phyloP scores from a whole-genome alignment of 1,140 invertebrate species.

The Babylonia areolata region DNA sequence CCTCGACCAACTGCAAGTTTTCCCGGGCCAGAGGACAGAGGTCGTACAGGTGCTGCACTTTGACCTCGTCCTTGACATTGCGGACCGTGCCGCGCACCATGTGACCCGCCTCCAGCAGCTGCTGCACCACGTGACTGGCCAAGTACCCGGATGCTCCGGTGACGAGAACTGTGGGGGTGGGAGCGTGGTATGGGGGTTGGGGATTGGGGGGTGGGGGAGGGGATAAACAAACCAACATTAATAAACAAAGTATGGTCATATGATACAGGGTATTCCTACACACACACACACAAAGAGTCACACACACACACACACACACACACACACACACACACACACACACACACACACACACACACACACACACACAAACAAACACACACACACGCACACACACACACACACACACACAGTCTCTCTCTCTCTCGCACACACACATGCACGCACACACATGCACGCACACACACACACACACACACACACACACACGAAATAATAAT shows the following conservation, averaged over 20 bases:
- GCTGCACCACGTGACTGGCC: constrained; percentile 78
- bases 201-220: neutral
- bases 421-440: no score
- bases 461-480: no score
- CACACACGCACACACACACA: no score
- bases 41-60: constrained; percentile 72
- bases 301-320: constrained; percentile 5
- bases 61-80: constrained; percentile 75
- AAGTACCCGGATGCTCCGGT: constrained; percentile 81
- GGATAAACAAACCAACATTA: no score
- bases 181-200: neutral
- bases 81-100: constrained; percentile 79
- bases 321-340: constrained; percentile 14
- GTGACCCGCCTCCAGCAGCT: constrained; percentile 77
- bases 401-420: no score
- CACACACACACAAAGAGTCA: no score
- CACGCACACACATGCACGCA: no score
- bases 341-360: constrained; percentile 14
- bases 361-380: neutral
- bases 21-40: constrained; percentile 70
- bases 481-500: no score
- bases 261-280: no score
- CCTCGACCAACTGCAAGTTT: constrained; percentile 76
- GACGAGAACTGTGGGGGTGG: constrained; percentile 71
- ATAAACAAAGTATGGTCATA: no score